Evolutionary conservation across 2,888 invertebrate species (phyloP).

Genomic region (Drosophila picticornis): DNA sequence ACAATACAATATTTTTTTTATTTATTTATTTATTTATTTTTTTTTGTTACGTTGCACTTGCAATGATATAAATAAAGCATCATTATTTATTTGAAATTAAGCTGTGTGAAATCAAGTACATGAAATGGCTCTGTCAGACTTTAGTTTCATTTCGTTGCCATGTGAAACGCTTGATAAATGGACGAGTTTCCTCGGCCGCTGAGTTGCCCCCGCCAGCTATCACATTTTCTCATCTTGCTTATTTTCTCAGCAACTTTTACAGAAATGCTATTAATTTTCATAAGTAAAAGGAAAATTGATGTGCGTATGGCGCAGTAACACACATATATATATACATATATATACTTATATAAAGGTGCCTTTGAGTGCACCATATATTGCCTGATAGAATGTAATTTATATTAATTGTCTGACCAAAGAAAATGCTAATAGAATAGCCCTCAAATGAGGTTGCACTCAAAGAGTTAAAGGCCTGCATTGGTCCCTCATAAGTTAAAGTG

Average conservation of each 20-base stretch:
- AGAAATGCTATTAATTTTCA: constrained; percentile 63
- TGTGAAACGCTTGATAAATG: constrained; percentile 49
- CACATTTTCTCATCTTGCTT: constrained; percentile 3
- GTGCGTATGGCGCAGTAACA: constrained; percentile 13
- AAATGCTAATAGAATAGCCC: not conserved
- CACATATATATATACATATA: not conserved
- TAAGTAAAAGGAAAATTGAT: constrained; percentile 60
- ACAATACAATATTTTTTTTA: constrained; percentile 2
- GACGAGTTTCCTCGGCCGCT: constrained; percentile 2
- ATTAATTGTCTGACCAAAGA: constrained; percentile 4
- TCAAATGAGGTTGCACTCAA: not conserved
- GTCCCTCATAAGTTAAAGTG: not conserved
- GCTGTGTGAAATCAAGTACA: constrained; percentile 14
- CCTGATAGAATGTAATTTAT: constrained; percentile 2
- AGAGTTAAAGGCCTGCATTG: not conserved
- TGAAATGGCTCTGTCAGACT: constrained; percentile 25
- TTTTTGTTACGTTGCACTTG: constrained; percentile 7
- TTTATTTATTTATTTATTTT: no score
- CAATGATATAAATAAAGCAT: constrained; percentile 20
- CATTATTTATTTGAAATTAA: constrained; percentile 31
- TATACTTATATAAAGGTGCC: constrained; percentile 3
- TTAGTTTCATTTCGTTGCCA: constrained; percentile 46
- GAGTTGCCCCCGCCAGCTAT: not conserved
- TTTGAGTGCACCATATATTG: constrained; percentile 3
- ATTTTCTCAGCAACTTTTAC: constrained; percentile 15